Evolutionary conservation across 2,797 vertebrate genomes (phyloP).

Genomic region (Nannoperca australis): DNA sequence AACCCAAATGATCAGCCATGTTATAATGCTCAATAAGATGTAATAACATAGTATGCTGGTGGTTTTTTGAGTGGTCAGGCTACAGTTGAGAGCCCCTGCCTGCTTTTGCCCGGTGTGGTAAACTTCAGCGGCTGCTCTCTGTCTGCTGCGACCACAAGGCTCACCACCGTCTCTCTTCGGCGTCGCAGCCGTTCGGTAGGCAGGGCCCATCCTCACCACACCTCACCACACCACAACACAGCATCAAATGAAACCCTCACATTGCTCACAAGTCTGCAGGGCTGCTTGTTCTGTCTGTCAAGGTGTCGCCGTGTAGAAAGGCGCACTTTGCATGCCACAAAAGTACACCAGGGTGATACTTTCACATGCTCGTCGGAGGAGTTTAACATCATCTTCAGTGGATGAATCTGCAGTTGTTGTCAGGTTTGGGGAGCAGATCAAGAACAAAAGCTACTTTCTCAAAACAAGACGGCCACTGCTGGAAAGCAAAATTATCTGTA

Average conservation of each 20-base stretch:
- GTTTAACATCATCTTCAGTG: constrained; percentile 55
- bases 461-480: constrained; percentile 32
- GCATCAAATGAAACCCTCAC: constrained; percentile 62
- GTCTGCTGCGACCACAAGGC: constrained; percentile 74
- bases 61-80: constrained; percentile 73
- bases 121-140: constrained; percentile 57
- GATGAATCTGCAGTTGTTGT: constrained; percentile 25
- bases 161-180: constrained; percentile 76
- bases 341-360: constrained; percentile 13
- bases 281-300: constrained; percentile 22
- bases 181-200: constrained; percentile 67
- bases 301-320: constrained; percentile 8
- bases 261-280: constrained; percentile 48
- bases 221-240: constrained; percentile 31
- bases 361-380: constrained; percentile 31
- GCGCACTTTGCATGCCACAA: not conserved
- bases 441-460: constrained; percentile 17
- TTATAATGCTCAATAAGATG: constrained; percentile 71
- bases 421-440: not conserved
- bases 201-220: constrained; percentile 67
- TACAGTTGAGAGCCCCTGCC: constrained; percentile 65
- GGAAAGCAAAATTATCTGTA: constrained; percentile 39
- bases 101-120: constrained; percentile 62
- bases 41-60: constrained; percentile 71
- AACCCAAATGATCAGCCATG: constrained; percentile 63